These are phyloP conservation scores for Agrilus planipennis DNA, from an alignment of 1,140 invertebrate species.

Conservation along the genomic window DNA sequence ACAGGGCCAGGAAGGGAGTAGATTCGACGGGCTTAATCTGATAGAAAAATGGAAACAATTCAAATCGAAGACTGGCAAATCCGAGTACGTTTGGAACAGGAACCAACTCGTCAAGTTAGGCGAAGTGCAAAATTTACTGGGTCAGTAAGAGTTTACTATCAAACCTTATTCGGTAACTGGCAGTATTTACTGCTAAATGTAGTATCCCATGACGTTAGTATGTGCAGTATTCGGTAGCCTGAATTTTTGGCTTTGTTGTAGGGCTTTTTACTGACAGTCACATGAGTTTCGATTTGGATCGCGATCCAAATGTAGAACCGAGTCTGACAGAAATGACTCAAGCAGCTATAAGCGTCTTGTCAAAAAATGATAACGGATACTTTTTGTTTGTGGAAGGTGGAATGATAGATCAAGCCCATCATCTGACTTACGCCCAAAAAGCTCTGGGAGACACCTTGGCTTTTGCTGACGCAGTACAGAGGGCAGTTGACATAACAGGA, in stretches of 20 bases:
- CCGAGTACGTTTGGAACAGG: conserved; percentile 49
- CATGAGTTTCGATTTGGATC: conserved; percentile 44
- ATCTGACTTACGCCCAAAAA: conserved; percentile 47
- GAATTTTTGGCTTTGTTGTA: conserved; percentile 49
- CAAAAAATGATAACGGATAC: conserved; percentile 54
- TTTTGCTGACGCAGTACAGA: conserved; percentile 52
- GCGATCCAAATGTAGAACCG: conserved; percentile 38
- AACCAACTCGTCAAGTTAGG: conserved; percentile 36
- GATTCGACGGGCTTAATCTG: conserved; percentile 37
- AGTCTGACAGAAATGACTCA: conserved; percentile 68
- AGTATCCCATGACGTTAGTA: too few species aligned
- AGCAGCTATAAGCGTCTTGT: conserved; percentile 62
- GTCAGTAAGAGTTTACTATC: conserved; percentile 22
- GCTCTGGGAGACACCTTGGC: conserved; percentile 59
- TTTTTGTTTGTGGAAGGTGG: conserved; percentile 62
- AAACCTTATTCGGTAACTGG: too few species aligned
- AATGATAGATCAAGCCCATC: conserved; percentile 63
- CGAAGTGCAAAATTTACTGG: conserved; percentile 39
- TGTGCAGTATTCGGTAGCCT: too few species aligned
- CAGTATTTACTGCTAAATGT: too few species aligned
- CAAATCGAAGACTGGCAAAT: conserved; percentile 12
- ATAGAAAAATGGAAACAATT: conserved; percentile 37
- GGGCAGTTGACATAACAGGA: conserved; percentile 44
- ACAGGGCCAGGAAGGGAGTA: conserved; percentile 34
- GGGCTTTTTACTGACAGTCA: conserved; percentile 44